Conservation (phyloP, 2,113 vertebrate species). For the rabbit (Oryctolagus cuniculus) region mOryCun1.1 NC_091435.1:172573501-172574000, state of each 20-base stretch:
- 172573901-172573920: not conserved
- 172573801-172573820: too few species aligned
- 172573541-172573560: not conserved
- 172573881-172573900: not conserved
- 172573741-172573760: not conserved
- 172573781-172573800: not conserved
- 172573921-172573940: not conserved
- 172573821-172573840: too few species aligned
- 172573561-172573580: not conserved
- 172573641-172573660: not conserved
- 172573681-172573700: not conserved
- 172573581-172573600: not conserved
- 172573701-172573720: not conserved
- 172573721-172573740: not conserved
- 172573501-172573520: not conserved
- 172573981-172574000: not conserved
- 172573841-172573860: not conserved
- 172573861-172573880: not conserved
- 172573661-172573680: not conserved
- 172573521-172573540: not conserved
- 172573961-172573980: not conserved
- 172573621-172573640: not conserved
- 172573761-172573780: not conserved
- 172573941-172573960: not conserved
- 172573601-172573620: accelerated